Evolutionary conservation across 2,113 vertebrate genomes (phyloP), one percentile per base, ranked within the genome.

Genomic region (Odocoileus virginianus): DNA sequence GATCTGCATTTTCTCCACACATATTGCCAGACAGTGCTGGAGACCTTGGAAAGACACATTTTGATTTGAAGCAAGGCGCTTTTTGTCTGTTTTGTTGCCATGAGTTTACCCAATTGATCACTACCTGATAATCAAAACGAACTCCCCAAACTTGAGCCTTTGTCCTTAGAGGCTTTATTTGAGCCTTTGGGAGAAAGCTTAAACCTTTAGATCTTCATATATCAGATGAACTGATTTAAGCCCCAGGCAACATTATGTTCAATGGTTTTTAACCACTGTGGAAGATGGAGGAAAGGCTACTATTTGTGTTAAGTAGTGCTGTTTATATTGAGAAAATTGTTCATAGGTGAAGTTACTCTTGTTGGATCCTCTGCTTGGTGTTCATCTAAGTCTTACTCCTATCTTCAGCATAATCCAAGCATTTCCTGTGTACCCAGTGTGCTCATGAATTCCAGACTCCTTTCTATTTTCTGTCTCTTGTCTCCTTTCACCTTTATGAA

Each of bases 1-100:
- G 54, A 95, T 94, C 91, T 97, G 58, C 83, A 91, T 81, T 96
- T 96, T 96, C 82, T 95, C 17, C 40, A 93, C 27, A 88, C 45
- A 78, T n/a, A 91, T 78, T 93, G 45, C 55, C 97, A 93, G n/a
- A 88, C 40, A 95, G 74, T 91, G 23, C 54, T 95, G 85, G 96
- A 95, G 43, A 92, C 85, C 67, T 81, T 91, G 57, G 87, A 97
- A 96, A 95, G 52, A 67, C 28, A 92, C 64, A 94, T 60, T 95
- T 95, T 88, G 79, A 95, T 95, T 27, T 58, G 71, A 95, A 94
- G 36, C 47, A 96, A 89, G 15, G 30, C 14, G 3, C 13, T 81
- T 50, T 50, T 45, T 79, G 28, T 79, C 30, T 33, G 28, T 50
- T 33, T 81, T 19, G 45, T 97, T 87, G 54, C 93, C 95, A 91